Percentiles rank a stretch among this genome's conserved stretches.
phyloP scores from a whole-genome alignment of 2,888 invertebrate genomes.

The Eulithis testata region DNA sequence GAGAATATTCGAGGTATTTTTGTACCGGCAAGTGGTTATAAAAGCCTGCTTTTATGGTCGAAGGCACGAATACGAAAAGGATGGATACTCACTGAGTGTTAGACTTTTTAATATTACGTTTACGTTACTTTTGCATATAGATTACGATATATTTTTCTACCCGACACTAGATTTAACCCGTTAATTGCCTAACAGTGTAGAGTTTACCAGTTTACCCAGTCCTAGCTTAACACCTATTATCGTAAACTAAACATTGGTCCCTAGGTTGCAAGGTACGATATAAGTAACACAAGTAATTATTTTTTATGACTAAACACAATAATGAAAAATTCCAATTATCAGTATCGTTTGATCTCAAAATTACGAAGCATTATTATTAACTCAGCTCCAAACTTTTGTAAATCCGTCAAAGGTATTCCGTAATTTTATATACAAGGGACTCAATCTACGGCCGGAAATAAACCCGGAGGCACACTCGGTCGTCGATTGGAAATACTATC shows the following conservation, averaged over 20 bases:
- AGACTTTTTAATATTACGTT: no score
- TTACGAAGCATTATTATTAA: not conserved
- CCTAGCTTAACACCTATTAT: no score
- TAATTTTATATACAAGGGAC: slow-evolving; percentile 32
- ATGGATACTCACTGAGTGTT: not conserved
- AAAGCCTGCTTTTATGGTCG: slow-evolving; percentile 26
- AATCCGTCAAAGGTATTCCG: slow-evolving; percentile 15
- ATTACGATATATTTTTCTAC: no score
- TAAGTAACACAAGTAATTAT: no score
- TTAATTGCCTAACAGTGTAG: no score
- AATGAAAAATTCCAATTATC: no score
- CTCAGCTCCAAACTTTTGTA: not conserved
- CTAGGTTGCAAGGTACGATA: no score
- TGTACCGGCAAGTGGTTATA: slow-evolving; percentile 30
- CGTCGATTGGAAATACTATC: slow-evolving; percentile 39
- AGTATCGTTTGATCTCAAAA: not conserved
- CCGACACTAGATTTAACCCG: no score
- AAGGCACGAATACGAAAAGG: slow-evolving; percentile 28
- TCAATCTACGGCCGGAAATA: slow-evolving; percentile 43
- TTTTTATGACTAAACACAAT: no score
- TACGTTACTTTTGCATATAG: no score
- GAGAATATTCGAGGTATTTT: slow-evolving; percentile 27
- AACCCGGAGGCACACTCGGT: slow-evolving; percentile 29
- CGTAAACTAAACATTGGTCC: no score
- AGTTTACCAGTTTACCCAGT: no score